A percentile compares a stretch with the other conserved stretches of the same genome.
Evolutionary conservation across 2,113 vertebrate genomes (phyloP).

Genomic region (Mirza zaza): DNA sequence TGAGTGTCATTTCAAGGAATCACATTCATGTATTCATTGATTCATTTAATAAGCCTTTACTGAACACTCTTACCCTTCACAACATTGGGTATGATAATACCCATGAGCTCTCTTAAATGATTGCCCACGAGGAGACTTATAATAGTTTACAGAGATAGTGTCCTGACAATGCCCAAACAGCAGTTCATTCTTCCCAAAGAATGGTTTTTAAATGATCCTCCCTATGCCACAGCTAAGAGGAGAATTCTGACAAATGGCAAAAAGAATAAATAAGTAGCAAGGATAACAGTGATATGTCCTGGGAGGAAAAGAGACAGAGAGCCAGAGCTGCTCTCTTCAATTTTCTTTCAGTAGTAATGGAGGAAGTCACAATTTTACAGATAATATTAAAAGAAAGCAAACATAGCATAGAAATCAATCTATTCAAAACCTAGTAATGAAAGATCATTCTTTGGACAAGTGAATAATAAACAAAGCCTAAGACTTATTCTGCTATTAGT

Average conservation of each 20-base stretch:
- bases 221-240: neutral
- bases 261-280: constrained; percentile 6
- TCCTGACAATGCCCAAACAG: neutral
- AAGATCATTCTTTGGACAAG: neutral
- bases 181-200: constrained; percentile 33
- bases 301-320: neutral
- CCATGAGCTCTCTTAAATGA: neutral
- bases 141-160: neutral
- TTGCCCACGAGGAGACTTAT: neutral
- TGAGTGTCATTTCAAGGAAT: neutral
- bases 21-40: neutral
- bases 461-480: neutral
- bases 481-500: neutral
- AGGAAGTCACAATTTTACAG: neutral
- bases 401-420: neutral
- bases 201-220: constrained; percentile 26
- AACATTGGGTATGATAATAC: neutral
- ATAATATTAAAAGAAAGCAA: constrained; percentile 51
- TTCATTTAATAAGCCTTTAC: constrained; percentile 14
- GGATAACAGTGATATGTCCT: neutral
- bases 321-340: neutral
- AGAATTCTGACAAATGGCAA: constrained; percentile 37
- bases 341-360: constrained; percentile 25
- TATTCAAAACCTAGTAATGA: constrained; percentile 18
- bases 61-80: neutral